Evolutionary conservation across 2,797 vertebrate species (phyloP).

Genomic region (Enteromius radiatus): DNA sequence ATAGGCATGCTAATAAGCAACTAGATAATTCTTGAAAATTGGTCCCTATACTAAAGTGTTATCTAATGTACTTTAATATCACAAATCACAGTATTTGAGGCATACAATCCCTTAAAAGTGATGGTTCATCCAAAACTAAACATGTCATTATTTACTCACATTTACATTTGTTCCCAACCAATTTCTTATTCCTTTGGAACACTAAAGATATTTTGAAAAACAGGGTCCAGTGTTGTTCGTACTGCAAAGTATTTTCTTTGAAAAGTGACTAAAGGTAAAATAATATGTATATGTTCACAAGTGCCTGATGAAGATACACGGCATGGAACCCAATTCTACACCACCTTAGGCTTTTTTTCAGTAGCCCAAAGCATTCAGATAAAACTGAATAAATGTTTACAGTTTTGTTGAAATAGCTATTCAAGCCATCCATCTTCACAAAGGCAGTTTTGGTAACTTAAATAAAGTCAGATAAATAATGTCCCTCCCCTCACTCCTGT

Average conservation of each 20-base stretch:
- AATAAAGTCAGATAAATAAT: constrained; percentile 65
- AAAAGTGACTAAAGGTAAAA: neutral
- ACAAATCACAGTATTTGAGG: neutral
- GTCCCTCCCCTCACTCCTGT: constrained; percentile 44
- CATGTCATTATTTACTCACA: neutral
- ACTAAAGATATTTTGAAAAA: neutral
- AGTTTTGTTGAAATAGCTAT: constrained; percentile 32
- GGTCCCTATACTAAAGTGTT: neutral
- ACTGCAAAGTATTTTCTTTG: neutral
- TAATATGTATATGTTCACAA: neutral
- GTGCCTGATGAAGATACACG: neutral
- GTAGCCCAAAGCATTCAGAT: constrained; percentile 10
- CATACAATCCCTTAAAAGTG: neutral
- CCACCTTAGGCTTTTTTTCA: neutral
- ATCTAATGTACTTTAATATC: neutral
- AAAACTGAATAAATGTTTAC: neutral
- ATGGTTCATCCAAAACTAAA: neutral
- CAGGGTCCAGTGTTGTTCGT: neutral
- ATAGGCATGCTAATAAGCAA: no score
- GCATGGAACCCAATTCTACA: neutral
- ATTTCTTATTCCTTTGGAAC: neutral
- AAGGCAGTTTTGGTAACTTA: constrained; percentile 54
- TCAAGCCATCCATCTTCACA: constrained; percentile 59
- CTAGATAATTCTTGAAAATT: neutral
- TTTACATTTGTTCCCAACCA: neutral